Percentiles rank a stretch among this genome's conserved stretches.
These are phyloP conservation scores for Rhabdophis nuchalis DNA, from an alignment of 2,797 vertebrate genomes.

Conservation along the genomic window DNA sequence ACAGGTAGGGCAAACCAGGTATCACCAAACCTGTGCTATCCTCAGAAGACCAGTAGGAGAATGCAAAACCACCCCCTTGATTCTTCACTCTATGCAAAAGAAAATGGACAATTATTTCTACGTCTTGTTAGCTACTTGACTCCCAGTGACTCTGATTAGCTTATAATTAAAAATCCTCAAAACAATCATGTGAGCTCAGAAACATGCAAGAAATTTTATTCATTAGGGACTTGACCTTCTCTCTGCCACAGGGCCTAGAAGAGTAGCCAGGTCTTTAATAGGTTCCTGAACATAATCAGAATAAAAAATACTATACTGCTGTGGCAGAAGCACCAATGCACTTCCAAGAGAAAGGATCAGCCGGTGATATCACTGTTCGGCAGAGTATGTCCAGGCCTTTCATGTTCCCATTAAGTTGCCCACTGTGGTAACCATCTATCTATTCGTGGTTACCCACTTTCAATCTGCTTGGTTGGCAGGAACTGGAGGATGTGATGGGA, in stretches of 20 bases:
- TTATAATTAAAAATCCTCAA: background rate
- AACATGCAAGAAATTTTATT: background rate
- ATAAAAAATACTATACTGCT: background rate
- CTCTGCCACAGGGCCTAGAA: background rate
- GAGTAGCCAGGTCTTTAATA: background rate
- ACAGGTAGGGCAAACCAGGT: background rate
- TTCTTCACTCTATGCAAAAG: background rate
- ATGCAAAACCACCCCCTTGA: background rate
- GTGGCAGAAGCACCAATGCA: background rate
- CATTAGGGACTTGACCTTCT: background rate
- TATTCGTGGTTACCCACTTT: background rate
- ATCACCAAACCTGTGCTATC: background rate
- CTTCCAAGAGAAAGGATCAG: background rate
- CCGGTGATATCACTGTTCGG: background rate
- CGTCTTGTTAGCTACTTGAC: background rate
- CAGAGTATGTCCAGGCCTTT: background rate
- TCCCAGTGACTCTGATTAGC: background rate
- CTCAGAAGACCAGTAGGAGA: background rate
- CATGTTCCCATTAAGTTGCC: background rate
- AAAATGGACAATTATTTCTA: background rate
- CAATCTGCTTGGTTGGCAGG: accelerated
- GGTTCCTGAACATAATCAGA: background rate
- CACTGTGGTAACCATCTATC: background rate
- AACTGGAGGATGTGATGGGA: background rate
- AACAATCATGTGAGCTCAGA: background rate